Conservation (phyloP, 2,113 vertebrate genomes). For the Corythornis madagascariensis region DNA sequence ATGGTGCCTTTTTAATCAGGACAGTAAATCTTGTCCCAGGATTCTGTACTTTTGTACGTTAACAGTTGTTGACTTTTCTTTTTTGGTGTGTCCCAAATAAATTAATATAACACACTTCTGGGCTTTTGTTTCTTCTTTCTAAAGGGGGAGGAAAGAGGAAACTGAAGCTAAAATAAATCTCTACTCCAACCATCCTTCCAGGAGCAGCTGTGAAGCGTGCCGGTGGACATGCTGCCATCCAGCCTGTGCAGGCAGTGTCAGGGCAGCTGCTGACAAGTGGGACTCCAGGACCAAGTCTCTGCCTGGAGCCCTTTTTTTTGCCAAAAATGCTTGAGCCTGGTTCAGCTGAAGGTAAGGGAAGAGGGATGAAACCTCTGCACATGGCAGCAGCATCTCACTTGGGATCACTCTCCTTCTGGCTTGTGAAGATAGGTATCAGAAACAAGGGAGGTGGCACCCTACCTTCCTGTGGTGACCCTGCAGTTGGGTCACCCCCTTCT, state of each 20-base stretch:
- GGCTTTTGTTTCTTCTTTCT: conserved; percentile 49
- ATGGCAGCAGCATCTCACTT: accelerated
- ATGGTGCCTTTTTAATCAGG: conserved; percentile 70
- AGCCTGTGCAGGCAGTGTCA: accelerated
- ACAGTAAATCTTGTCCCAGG: conserved; percentile 70
- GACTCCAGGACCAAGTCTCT: background rate
- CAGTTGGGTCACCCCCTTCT: background rate
- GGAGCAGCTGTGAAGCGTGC: background rate
- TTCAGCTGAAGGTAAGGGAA: background rate
- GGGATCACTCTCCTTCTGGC: background rate
- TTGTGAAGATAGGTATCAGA: accelerated
- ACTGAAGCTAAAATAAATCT: conserved; percentile 6
- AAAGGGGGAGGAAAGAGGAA: conserved; percentile 44
- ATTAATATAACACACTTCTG: conserved; percentile 57
- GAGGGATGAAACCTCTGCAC: accelerated
- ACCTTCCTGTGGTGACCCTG: accelerated
- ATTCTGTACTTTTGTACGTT: conserved; percentile 71
- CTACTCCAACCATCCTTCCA: background rate
- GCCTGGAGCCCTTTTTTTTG: background rate
- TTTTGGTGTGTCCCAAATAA: conserved; percentile 71
- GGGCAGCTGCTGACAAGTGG: background rate
- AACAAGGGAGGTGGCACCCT: background rate
- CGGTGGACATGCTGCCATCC: background rate
- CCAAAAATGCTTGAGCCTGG: background rate
- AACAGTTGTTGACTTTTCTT: conserved; percentile 64